Evolutionary conservation across 2,797 vertebrate species (phyloP).

Genomic region (Staurois parvus): DNA sequence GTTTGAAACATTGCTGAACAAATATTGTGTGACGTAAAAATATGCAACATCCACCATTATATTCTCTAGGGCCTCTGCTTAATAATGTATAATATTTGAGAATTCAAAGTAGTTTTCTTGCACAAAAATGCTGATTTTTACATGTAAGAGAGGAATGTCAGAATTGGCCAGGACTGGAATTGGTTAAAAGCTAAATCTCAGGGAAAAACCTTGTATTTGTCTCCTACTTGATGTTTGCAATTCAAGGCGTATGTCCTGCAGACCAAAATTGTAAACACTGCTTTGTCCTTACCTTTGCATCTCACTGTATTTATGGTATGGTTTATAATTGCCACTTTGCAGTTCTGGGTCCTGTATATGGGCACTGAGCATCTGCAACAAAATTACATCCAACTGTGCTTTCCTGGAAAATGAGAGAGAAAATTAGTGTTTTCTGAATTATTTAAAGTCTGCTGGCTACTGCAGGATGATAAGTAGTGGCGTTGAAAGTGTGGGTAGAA

Average conservation of each 20-base stretch:
- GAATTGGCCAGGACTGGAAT: too few species aligned
- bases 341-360: slow-evolving; percentile 5
- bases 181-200: neutral
- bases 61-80: too few species aligned
- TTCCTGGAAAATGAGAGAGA: slow-evolving; percentile 49
- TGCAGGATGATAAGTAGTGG: slow-evolving; percentile 17
- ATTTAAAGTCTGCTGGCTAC: slow-evolving; percentile 25
- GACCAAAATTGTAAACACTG: neutral
- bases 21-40: too few species aligned
- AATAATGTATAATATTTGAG: too few species aligned
- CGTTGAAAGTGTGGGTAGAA: slow-evolving; percentile 8
- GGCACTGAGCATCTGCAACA: slow-evolving; percentile 17
- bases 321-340: slow-evolving; percentile 12
- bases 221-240: neutral
- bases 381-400: slow-evolving; percentile 32
- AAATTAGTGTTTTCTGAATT: slow-evolving; percentile 64
- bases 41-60: too few species aligned
- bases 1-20: too few species aligned
- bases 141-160: too few species aligned
- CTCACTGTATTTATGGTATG: neutral
- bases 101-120: too few species aligned
- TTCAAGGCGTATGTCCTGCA: neutral
- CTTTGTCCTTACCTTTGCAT: neutral
- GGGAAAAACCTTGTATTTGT: neutral
- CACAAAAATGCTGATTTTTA: too few species aligned